Evolutionary conservation across 1,140 invertebrate genomes (phyloP).

Genomic region (Drosophila busckii): DNA sequence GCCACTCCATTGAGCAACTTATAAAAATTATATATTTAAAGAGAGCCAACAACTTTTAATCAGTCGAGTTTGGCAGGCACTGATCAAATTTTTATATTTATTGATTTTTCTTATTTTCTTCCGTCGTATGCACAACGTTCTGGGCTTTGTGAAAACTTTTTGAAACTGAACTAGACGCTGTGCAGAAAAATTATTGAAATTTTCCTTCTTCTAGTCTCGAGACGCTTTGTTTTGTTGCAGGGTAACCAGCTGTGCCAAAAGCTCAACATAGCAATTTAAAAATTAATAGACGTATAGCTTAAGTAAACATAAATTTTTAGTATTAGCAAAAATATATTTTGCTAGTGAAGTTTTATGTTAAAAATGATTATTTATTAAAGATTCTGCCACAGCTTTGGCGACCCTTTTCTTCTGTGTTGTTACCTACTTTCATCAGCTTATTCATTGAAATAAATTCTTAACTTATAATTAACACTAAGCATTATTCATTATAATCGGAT

Average conservation of each 20-base stretch:
- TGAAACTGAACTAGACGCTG: constrained; percentile 63
- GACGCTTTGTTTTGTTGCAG: constrained; percentile 30
- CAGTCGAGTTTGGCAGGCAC: too few relatives aligned
- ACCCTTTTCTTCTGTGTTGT: constrained; percentile 45
- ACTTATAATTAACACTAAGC: constrained; percentile 65
- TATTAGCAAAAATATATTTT: constrained; percentile 6
- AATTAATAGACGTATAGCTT: constrained; percentile 16
- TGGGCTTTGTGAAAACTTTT: constrained; percentile 65
- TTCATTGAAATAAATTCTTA: constrained; percentile 47
- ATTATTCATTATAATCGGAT: constrained; percentile 69
- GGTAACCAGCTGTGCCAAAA: constrained; percentile 53
- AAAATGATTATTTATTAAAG: not conserved
- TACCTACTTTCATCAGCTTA: constrained; percentile 56
- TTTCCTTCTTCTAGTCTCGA: constrained; percentile 43
- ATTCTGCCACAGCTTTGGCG: constrained; percentile 7
- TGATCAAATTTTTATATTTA: too few relatives aligned
- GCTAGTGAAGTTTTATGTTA: not conserved
- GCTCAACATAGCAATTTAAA: constrained; percentile 21
- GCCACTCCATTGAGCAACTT: too few relatives aligned
- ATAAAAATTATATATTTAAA: too few relatives aligned
- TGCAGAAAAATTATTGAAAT: constrained; percentile 75
- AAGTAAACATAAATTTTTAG: constrained; percentile 31
- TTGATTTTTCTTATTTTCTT: constrained; percentile 30
- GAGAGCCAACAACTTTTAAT: too few relatives aligned
- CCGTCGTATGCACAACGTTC: constrained; percentile 38